Base-by-base conservation (phyloP, 2,888 invertebrate species). In the Erynnis tages region DNA sequence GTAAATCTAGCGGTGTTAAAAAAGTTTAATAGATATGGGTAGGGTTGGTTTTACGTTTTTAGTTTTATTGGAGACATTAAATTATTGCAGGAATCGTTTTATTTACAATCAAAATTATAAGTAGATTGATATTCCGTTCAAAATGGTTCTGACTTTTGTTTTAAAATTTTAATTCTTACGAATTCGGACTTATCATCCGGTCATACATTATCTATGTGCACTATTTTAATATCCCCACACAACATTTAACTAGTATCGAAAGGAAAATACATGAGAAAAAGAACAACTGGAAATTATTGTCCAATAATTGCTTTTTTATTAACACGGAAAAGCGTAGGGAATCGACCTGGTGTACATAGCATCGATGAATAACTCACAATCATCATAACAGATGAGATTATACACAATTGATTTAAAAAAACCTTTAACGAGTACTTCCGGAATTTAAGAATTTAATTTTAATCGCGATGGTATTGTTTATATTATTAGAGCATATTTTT, bases 211-310 rank as follows among this genome's bases (percentile, higher is more conserved):
- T n/a, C n/a, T 7, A 1, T 5, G 6, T 25, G 25, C 25, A 25
- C n/a, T 21, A 21, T 21, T 21, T 38, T 11, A 6, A 17, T 29
- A 25, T 6, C 44, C 32, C 32, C 44, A 44, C 14, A 19, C 17
- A 43, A 11, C 11, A 5, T 10, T 10, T 13, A 11, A 29, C 10
- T n/a, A 30, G 5, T 3, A 17, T 29, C 10, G 17, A 35, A 30
- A 10, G 10, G 19, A 34, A 17, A 40, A 14, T 8, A 56, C 41
- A 49, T 45, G 11, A 47, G 4, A n/a, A 10, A 27, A 38, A 34
- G 6, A 63, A 59, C 58, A 67, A 70, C 57, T 59, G 50, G 55
- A 80, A 76, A 74, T 85, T 83, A 85, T 85, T 85, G 83, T 84
- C 85, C 61, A 59, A 72, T 60, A 60, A 83, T 84, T 82, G 82